These are phyloP conservation scores for Brachionus manjavacas DNA, from an alignment of 1,140 invertebrate species.

Conservation along the genomic window DNA sequence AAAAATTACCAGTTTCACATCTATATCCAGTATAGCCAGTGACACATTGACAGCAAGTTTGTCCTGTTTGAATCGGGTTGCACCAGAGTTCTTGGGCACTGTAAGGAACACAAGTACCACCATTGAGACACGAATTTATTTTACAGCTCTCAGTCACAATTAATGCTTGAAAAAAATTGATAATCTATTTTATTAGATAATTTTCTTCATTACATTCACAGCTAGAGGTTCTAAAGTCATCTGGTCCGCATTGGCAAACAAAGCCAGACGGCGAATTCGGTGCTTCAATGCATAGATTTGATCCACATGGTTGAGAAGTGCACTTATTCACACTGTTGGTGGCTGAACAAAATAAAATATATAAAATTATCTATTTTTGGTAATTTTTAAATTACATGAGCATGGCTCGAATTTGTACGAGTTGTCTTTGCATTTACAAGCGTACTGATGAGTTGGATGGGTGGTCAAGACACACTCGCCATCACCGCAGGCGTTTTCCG, in stretches of 20 bases:
- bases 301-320: conserved; percentile 21
- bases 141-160: neutral
- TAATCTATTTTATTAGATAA: neutral
- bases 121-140: conserved; percentile 35
- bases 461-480: conserved; percentile 35
- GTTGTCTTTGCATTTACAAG: conserved; percentile 36
- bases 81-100: conserved; percentile 15
- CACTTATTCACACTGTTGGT: conserved; percentile 7
- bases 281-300: conserved; percentile 17
- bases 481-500: conserved; percentile 39
- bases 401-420: conserved; percentile 41
- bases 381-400: conserved; percentile 25
- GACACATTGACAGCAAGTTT: conserved; percentile 43
- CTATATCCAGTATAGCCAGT: conserved; percentile 41
- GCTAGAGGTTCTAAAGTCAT: conserved; percentile 28
- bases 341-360: neutral
- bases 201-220: conserved; percentile 21
- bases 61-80: conserved; percentile 32
- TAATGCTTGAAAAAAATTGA: neutral
- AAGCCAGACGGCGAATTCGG: conserved; percentile 34
- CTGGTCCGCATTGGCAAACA: conserved; percentile 39
- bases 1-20: conserved; percentile 44
- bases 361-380: too few species aligned
- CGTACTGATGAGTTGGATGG: conserved; percentile 37
- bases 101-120: conserved; percentile 40